Conservation (phyloP, 2,888 invertebrate genomes). For the Coenonympha arcania region DNA sequence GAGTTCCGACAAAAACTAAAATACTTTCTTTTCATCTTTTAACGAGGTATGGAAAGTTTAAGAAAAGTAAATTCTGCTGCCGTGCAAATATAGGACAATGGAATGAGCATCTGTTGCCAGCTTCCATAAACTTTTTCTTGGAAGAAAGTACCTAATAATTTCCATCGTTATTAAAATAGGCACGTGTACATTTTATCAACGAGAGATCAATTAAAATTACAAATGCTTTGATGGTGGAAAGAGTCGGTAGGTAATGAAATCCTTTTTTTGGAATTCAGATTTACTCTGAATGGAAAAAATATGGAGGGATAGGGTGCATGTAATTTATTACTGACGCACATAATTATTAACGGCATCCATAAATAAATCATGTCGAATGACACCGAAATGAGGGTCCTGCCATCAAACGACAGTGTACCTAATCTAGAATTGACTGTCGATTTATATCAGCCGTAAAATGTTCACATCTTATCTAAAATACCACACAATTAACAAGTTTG, state of each 20-base stretch:
- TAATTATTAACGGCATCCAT: slow-evolving; percentile 45
- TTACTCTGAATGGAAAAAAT: neutral
- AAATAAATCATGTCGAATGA: slow-evolving; percentile 47
- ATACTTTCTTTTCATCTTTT: slow-evolving; percentile 22
- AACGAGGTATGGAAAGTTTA: slow-evolving; percentile 25
- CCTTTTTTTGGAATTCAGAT: neutral
- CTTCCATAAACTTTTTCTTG: too few species aligned
- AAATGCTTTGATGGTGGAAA: neutral
- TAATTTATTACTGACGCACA: slow-evolving; percentile 19
- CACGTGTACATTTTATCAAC: too few species aligned
- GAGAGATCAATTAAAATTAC: too few species aligned
- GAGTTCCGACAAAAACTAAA: slow-evolving; percentile 12
- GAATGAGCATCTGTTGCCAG: too few species aligned
- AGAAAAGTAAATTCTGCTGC: slow-evolving; percentile 12
- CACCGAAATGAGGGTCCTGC: slow-evolving; percentile 36
- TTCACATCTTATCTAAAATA: slow-evolving; percentile 54
- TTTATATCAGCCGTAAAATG: slow-evolving; percentile 55
- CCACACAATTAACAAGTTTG: slow-evolving; percentile 46
- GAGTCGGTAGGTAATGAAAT: neutral
- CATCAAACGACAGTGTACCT: slow-evolving; percentile 41
- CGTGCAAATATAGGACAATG: too few species aligned
- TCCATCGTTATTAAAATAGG: too few species aligned
- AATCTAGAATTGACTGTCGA: slow-evolving; percentile 48
- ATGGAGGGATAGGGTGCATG: neutral
- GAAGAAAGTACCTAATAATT: too few species aligned